Evolutionary conservation across 2,113 vertebrate genomes (phyloP), one percentile per base, ranked within the genome.

Genomic region (Amazona guildingii): DNA sequence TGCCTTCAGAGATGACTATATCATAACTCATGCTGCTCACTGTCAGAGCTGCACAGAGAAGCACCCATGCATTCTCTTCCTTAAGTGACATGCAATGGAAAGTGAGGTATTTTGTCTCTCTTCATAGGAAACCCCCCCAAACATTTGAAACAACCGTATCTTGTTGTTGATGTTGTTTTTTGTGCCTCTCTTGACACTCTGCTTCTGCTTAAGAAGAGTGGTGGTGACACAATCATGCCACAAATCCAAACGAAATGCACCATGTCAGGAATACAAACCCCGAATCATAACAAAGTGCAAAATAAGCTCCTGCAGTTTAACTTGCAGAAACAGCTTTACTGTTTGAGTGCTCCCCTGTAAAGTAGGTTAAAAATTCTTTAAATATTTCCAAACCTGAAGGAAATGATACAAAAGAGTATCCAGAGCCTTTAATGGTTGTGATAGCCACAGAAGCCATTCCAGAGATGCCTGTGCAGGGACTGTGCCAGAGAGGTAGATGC

Each of bases 401-500:
- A 62, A 76, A 91, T 78, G 2, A 80, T 61, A 64, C 88, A 93
- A 91, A 77, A 97, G 81, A 37, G 25, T 43, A 92, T 63, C 63
- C 81, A 80, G 62, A 89, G 92, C 64, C 68, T 72, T 76, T 80
- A 87, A 37, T 41, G 52, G 41, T 3, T 91, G 78, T 10, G 24
- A 93, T 7, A 76, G 79, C 81, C 15, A 55, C 86, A 90, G 83
- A 72, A 94, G 86, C 59, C 80, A 66, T 23, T 80, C 84, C 96
- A 75, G 57, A 88, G 59, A 51, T 41, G 90, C 64, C 46, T 4
- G 1, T 37, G 92, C 72, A 44, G 28, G 13, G 90, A 52, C 9
- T 5, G 17, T 85, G 95, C 96, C 96, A 97, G 94, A 83, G 64
- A 80, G 92, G 78, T 94, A 97, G 96, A 95, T 95, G 96, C 90